Evolutionary conservation across 1,140 invertebrate genomes (phyloP).

Genomic region (Antheraea mylitta): DNA sequence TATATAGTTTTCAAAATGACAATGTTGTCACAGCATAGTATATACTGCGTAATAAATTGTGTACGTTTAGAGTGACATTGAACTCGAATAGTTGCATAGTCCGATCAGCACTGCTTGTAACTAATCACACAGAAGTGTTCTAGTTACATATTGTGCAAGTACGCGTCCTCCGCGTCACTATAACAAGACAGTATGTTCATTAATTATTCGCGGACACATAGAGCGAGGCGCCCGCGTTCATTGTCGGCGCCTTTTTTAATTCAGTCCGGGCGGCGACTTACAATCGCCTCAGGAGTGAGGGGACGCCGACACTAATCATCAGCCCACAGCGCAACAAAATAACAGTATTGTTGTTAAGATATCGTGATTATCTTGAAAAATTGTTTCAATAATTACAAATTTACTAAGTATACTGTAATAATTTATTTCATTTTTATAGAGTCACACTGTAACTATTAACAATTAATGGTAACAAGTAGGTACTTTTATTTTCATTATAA

Average conservation of each 20-base stretch:
- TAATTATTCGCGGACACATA: slow-evolving; percentile 8
- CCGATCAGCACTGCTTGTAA: background rate
- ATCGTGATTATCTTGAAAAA: too few species aligned
- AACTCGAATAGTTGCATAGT: background rate
- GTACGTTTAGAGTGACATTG: background rate
- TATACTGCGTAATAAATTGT: too few species aligned
- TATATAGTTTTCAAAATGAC: too few species aligned
- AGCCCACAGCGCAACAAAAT: background rate
- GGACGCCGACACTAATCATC: slow-evolving; percentile 10
- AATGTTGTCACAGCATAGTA: too few species aligned
- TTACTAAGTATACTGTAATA: too few species aligned
- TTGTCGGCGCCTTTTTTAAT: slow-evolving; percentile 50
- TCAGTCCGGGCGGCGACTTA: slow-evolving; percentile 21
- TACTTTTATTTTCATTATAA: too few species aligned
- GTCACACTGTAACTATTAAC: too few species aligned
- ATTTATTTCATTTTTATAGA: too few species aligned
- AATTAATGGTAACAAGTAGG: too few species aligned
- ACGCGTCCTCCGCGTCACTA: background rate
- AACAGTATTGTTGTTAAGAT: background rate
- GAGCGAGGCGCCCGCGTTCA: slow-evolving; percentile 27
- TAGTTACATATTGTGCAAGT: background rate
- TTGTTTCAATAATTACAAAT: too few species aligned
- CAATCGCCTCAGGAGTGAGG: background rate
- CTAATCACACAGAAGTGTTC: background rate
- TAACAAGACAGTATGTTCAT: slow-evolving; percentile 4